A percentile compares a stretch with the other conserved stretches of the same genome.
Evolutionary conservation across 2,797 vertebrate species (phyloP).

Genomic region (Galaxias olidus): DNA sequence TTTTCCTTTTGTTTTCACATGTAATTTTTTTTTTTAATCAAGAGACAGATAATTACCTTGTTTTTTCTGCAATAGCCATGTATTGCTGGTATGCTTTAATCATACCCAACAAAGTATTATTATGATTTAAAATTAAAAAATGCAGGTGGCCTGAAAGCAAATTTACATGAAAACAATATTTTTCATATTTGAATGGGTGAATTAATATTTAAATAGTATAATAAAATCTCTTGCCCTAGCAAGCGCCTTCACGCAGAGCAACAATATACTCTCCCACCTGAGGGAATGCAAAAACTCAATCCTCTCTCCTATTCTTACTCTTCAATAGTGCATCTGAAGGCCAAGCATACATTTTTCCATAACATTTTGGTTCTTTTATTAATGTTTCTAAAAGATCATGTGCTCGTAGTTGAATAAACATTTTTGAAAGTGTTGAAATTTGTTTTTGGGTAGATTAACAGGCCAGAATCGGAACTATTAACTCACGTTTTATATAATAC

Average conservation of each 20-base stretch:
- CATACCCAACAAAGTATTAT: background rate
- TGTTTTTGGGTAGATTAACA: constrained; percentile 26
- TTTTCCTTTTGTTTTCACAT: too few relatives aligned
- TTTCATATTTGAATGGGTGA: constrained; percentile 84
- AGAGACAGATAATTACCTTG: too few relatives aligned
- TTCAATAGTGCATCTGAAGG: background rate
- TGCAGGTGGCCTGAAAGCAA: constrained; percentile 21
- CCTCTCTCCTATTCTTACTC: constrained; percentile 47
- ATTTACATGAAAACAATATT: constrained; percentile 24
- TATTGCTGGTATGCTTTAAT: background rate
- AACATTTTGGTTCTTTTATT: too few relatives aligned
- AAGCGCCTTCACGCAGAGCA: constrained; percentile 79
- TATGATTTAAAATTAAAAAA: background rate
- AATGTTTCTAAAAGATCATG: constrained; percentile 17
- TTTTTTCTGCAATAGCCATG: too few relatives aligned
- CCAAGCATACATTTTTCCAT: too few relatives aligned
- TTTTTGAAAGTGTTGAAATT: constrained; percentile 37
- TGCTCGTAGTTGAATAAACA: constrained; percentile 42
- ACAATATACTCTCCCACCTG: constrained; percentile 81
- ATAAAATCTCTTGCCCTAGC: constrained; percentile 86
- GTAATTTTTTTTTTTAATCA: too few relatives aligned
- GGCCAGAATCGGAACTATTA: too few relatives aligned
- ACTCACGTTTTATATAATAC: too few relatives aligned
- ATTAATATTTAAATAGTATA: constrained; percentile 95
- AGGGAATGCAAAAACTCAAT: constrained; percentile 61